These are phyloP conservation scores for Anodontia alba DNA, from an alignment of 2,888 invertebrate species.

Conservation along the genomic window DNA sequence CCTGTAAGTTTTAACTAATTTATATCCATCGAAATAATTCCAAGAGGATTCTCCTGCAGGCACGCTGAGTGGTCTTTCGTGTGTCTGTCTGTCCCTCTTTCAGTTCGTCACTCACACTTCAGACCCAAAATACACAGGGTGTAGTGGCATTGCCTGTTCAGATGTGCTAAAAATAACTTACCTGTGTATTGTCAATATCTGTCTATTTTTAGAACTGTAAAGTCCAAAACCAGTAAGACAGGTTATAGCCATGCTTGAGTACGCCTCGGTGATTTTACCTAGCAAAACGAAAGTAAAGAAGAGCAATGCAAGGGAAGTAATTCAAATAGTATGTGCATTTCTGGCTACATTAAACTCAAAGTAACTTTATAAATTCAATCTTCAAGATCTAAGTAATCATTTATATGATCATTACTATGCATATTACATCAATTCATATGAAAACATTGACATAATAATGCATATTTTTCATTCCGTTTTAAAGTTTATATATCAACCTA, in stretches of 20 bases:
- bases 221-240: conserved; percentile 55
- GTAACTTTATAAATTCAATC: not conserved
- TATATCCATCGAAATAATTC: not conserved
- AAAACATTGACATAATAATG: no score
- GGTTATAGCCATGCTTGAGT: conserved; percentile 42
- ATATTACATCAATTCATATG: no score
- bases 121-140: conserved; percentile 44
- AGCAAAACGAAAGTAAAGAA: conserved; percentile 19
- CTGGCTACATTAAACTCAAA: not conserved
- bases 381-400: not conserved
- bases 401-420: not conserved
- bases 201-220: conserved; percentile 47
- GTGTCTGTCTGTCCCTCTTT: conserved; percentile 29
- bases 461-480: no score
- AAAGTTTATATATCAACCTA: no score
- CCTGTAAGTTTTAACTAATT: not conserved
- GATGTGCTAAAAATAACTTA: conserved; percentile 54
- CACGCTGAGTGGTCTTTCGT: conserved; percentile 26
- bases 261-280: conserved; percentile 39
- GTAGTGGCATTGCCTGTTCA: conserved; percentile 45
- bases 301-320: not conserved
- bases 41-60: conserved; percentile 2
- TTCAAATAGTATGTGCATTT: not conserved
- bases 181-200: conserved; percentile 57
- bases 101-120: not conserved